These are phyloP conservation scores for Elymnias hypermnestra DNA, from an alignment of 1,140 invertebrate species.

Conservation along the genomic window DNA sequence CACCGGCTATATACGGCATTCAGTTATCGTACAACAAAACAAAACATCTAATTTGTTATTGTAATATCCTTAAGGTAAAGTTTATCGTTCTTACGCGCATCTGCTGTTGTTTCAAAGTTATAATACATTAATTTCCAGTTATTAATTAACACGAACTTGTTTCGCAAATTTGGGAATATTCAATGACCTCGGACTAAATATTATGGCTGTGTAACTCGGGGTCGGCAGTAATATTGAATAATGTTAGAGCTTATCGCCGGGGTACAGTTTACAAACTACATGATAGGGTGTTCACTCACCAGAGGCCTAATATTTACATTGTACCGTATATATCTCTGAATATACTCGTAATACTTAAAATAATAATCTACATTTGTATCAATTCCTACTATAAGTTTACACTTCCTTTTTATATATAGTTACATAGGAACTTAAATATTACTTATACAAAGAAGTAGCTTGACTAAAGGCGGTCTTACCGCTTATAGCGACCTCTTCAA, in stretches of 20 bases:
- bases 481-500: too few species aligned
- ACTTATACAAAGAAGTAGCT: too few species aligned
- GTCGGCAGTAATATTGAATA: background rate
- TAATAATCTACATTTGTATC: background rate
- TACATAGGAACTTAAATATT: too few species aligned
- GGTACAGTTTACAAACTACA: slow-evolving; percentile 2
- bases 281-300: background rate
- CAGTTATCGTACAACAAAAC: too few species aligned
- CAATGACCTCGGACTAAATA: background rate
- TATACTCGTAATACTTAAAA: background rate
- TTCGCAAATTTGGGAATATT: background rate
- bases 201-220: background rate
- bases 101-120: slow-evolving; percentile 1
- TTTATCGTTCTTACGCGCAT: background rate
- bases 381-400: too few species aligned
- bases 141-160: slow-evolving; percentile 4
- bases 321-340: background rate
- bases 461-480: too few species aligned
- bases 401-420: too few species aligned
- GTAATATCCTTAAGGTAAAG: too few species aligned
- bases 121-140: slow-evolving; percentile 4
- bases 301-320: background rate
- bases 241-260: slow-evolving; percentile 1
- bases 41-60: too few species aligned
- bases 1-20: too few species aligned